phyloP scores from a whole-genome alignment of 2,113 vertebrate species.

The Trinectes maculatus region DNA sequence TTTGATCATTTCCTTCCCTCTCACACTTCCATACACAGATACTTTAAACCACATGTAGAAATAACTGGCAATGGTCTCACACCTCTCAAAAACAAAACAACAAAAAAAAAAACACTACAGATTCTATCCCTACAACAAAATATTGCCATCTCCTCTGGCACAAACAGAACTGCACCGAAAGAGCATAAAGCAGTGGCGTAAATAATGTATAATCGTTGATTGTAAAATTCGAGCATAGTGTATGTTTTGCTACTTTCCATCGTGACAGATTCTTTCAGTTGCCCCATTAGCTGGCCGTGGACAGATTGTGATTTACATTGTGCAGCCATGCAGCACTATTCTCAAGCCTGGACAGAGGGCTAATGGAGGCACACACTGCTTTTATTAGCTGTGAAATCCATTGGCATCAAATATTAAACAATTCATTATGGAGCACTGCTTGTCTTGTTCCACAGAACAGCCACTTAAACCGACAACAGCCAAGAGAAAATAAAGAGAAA shows the following conservation, averaged over 20 bases:
- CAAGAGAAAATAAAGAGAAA: slow-evolving; percentile 68
- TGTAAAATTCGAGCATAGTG: slow-evolving; percentile 52
- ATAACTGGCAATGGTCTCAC: slow-evolving; percentile 17
- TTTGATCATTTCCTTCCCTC: neutral
- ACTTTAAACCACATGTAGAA: slow-evolving; percentile 7
- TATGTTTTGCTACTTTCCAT: slow-evolving; percentile 57
- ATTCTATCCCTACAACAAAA: slow-evolving; percentile 50
- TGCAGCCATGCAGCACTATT: slow-evolving; percentile 61
- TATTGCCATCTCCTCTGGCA: slow-evolving; percentile 42
- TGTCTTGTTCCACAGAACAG: slow-evolving; percentile 77
- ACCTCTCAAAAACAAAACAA: slow-evolving; percentile 46
- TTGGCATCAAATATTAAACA: slow-evolving; percentile 83
- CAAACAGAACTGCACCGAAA: slow-evolving; percentile 55
- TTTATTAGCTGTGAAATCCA: slow-evolving; percentile 83
- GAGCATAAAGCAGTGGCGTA: slow-evolving; percentile 53
- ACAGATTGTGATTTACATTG: slow-evolving; percentile 75
- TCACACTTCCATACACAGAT: neutral
- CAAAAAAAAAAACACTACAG: slow-evolving; percentile 29
- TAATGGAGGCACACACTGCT: slow-evolving; percentile 77
- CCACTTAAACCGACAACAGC: slow-evolving; percentile 80
- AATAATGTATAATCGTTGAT: slow-evolving; percentile 71
- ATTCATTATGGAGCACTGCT: slow-evolving; percentile 80
- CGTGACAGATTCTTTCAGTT: slow-evolving; percentile 59
- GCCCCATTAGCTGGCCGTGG: slow-evolving; percentile 64
- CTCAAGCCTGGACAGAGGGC: slow-evolving; percentile 67